phyloP scores from a whole-genome alignment of 2,797 vertebrate species.

The Morelia viridis region DNA sequence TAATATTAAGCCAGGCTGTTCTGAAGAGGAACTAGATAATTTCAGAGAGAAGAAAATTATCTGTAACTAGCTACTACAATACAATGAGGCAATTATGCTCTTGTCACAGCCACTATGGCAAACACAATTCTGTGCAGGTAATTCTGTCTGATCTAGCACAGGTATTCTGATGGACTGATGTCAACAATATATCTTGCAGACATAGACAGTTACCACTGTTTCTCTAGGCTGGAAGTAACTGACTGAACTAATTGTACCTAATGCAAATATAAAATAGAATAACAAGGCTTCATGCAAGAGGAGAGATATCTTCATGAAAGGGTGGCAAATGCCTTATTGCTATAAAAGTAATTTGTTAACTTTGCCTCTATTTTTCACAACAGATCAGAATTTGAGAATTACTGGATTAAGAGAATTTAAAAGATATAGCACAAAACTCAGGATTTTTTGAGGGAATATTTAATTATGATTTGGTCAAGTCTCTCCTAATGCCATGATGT shows the following conservation, averaged over 20 bases:
- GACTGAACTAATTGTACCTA: background rate
- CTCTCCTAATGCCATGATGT: background rate
- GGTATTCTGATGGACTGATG: background rate
- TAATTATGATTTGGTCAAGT: constrained; percentile 37
- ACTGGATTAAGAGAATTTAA: background rate
- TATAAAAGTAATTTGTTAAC: no score
- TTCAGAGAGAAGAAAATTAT: background rate
- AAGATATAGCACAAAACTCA: background rate
- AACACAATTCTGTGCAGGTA: background rate
- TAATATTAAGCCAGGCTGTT: background rate
- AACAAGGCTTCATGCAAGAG: background rate
- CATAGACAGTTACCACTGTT: background rate
- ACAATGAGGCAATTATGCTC: background rate
- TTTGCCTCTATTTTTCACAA: background rate
- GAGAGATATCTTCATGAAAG: no score
- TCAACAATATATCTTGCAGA: background rate
- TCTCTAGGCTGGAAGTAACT: background rate
- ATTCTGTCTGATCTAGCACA: background rate
- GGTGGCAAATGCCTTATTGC: background rate
- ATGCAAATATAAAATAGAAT: background rate
- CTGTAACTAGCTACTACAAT: background rate
- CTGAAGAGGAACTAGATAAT: background rate
- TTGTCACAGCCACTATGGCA: background rate
- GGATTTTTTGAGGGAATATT: background rate
- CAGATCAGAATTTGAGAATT: background rate